Evolutionary conservation across 2,113 vertebrate species (phyloP).

Genomic region (Rafetus swinhoei): DNA sequence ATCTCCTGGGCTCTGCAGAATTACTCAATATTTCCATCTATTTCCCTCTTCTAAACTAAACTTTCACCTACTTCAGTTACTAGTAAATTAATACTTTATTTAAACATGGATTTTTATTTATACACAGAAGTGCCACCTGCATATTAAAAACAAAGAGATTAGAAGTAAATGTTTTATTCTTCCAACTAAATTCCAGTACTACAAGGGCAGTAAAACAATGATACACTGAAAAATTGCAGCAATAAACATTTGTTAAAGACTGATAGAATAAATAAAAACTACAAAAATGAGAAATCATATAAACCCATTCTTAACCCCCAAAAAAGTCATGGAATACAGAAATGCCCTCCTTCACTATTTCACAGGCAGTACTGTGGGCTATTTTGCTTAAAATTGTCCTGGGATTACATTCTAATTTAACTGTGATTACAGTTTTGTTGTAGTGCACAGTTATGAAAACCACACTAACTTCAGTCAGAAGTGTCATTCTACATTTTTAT

Average conservation of each 20-base stretch:
- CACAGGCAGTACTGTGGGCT: slow-evolving; percentile 85
- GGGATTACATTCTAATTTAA: slow-evolving; percentile 85
- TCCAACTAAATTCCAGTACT: slow-evolving; percentile 92
- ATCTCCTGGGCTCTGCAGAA: slow-evolving; percentile 3
- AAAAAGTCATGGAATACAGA: slow-evolving; percentile 84
- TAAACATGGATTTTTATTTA: slow-evolving; percentile 78
- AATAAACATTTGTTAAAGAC: slow-evolving; percentile 90
- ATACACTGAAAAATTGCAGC: slow-evolving; percentile 84
- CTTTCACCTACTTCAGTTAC: slow-evolving; percentile 4
- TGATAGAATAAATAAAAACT: slow-evolving; percentile 90
- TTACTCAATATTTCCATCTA: neutral
- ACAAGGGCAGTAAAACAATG: slow-evolving; percentile 91
- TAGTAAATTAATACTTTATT: slow-evolving; percentile 65
- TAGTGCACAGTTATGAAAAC: slow-evolving; percentile 86
- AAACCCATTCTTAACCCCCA: slow-evolving; percentile 86
- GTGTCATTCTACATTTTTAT: slow-evolving; percentile 86
- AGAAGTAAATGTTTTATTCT: slow-evolving; percentile 96
- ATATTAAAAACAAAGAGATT: slow-evolving; percentile 80
- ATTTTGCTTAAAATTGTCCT: slow-evolving; percentile 84
- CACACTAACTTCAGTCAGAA: slow-evolving; percentile 86
- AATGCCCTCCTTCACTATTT: slow-evolving; percentile 84
- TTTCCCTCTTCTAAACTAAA: neutral
- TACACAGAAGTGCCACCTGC: slow-evolving; percentile 71
- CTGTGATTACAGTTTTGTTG: slow-evolving; percentile 81
- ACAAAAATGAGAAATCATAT: slow-evolving; percentile 89